These are phyloP conservation scores for Strigamia crassipes DNA, from an alignment of 2,888 invertebrate genomes.

Conservation along the genomic window DNA sequence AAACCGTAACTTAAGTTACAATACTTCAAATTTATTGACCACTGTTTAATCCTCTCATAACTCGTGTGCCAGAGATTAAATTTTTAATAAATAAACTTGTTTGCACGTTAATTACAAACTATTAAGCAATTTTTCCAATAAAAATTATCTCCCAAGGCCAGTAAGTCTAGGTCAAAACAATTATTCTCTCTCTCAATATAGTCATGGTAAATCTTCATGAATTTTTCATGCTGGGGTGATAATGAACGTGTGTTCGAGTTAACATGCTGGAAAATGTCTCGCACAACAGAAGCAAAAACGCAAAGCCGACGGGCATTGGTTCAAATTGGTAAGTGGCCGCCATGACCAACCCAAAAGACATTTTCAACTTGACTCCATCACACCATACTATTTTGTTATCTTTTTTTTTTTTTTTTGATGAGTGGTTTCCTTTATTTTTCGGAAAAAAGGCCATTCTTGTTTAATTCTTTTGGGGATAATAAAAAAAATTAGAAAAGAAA, in stretches of 20 bases:
- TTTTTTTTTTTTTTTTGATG: neutral
- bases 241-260: neutral
- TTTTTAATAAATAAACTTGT: neutral
- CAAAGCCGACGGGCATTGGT: neutral
- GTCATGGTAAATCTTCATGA: constrained; percentile 15
- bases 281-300: constrained; percentile 13
- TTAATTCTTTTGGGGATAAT: neutral
- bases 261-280: constrained; percentile 13
- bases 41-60: neutral
- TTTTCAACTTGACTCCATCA: neutral
- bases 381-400: neutral
- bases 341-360: constrained; percentile 33
- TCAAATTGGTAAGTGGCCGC: constrained; percentile 37
- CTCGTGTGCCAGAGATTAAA: neutral
- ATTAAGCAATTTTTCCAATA: constrained; percentile 11
- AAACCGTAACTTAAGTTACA: no score
- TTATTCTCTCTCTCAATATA: constrained; percentile 40
- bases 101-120: neutral
- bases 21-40: no score
- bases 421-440: neutral
- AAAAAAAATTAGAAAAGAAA: neutral
- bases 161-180: constrained; percentile 30
- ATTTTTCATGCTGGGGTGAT: constrained; percentile 29
- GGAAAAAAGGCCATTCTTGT: neutral
- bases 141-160: constrained; percentile 14